Conservation (phyloP, 2,113 vertebrate genomes). For the Corapipo altera region DNA sequence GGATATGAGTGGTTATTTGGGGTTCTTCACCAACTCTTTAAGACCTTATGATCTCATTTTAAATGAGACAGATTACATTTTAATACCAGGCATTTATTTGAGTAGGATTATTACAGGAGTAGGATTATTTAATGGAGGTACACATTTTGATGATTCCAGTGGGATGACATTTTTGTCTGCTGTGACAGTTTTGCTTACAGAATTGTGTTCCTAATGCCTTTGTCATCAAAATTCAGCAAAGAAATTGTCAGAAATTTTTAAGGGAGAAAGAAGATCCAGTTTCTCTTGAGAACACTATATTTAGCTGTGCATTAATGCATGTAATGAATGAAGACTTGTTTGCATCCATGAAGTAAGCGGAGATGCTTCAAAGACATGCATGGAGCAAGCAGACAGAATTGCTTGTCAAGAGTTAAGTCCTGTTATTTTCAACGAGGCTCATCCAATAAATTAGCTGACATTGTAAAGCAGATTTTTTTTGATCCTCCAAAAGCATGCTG, state of each 20-base stretch:
- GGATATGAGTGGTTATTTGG: neutral
- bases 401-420: neutral
- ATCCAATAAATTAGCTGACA: neutral
- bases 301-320: conserved; percentile 3
- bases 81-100: neutral
- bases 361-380: neutral
- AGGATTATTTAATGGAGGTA: neutral
- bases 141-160: neutral
- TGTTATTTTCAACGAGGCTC: neutral
- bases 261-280: neutral
- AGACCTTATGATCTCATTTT: neutral
- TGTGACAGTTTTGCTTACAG: neutral
- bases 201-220: neutral
- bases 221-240: conserved; percentile 8
- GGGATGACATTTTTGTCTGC: neutral
- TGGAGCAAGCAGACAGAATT: neutral
- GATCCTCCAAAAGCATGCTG: neutral
- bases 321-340: neutral
- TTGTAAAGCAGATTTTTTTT: neutral
- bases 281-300: neutral
- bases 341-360: neutral
- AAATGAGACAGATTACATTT: neutral
- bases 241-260: conserved; percentile 13
- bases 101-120: neutral
- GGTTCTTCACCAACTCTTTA: neutral